A percentile compares a stretch with the other conserved stretches of the same genome.
phyloP scores from a whole-genome alignment of 2,797 vertebrate species.

The Mus caroli region DNA sequence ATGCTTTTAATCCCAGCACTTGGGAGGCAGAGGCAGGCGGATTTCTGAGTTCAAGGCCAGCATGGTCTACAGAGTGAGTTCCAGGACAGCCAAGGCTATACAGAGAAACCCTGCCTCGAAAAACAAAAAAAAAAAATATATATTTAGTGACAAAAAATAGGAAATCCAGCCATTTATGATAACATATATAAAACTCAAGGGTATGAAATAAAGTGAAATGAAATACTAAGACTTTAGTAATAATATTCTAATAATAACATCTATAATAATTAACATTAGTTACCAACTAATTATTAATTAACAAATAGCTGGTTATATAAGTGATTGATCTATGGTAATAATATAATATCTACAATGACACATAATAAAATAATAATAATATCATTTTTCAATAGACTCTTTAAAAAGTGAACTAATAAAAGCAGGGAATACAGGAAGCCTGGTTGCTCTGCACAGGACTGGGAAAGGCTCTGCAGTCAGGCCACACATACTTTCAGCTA shows the following conservation, averaged over 20 bases:
- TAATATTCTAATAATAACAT: not conserved
- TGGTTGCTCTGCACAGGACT: rapidly evolving
- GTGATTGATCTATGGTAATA: not conserved
- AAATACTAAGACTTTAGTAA: not conserved
- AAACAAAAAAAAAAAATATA: no score
- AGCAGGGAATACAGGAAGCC: not conserved
- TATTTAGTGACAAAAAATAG: not conserved
- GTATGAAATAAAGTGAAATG: not conserved
- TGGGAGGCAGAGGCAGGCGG: no score
- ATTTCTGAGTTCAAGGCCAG: no score
- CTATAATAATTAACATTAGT: not conserved
- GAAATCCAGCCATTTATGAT: not conserved
- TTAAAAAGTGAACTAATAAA: not conserved
- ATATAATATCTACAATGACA: not conserved
- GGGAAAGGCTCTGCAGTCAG: not conserved
- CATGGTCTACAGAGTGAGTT: no score
- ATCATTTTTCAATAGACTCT: not conserved
- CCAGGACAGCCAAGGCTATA: no score
- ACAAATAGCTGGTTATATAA: not conserved
- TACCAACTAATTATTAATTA: not conserved
- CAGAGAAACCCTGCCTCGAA: no score
- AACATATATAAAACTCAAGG: not conserved
- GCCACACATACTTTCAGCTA: not conserved
- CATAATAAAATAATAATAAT: not conserved
- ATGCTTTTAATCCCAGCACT: no score